Base-by-base conservation (phyloP, 53 echinoderm and acorn worm genomes). In the Apostichopus leukothele region DNA sequence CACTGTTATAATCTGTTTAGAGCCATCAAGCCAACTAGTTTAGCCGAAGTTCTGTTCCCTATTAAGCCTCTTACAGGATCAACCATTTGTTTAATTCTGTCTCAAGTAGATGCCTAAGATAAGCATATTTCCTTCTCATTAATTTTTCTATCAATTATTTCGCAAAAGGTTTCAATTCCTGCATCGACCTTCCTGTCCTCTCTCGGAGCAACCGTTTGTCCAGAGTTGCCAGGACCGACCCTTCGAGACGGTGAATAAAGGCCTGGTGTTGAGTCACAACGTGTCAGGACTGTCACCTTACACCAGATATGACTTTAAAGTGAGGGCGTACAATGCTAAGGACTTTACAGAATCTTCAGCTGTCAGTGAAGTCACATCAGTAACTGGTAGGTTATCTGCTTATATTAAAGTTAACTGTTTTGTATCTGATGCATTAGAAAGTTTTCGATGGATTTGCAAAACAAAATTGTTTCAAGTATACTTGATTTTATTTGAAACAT, bases 221-320 rank as follows among this genome's bases (percentile, higher is more conserved):
- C 95, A 95, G 89, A 52, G 93, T 52, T 98, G 98, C 57, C 73
- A 87, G 4, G 73, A 87, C 26, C 73, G 23, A 9, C 76, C 86
- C 10, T 94, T 93, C 88, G 78, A 77, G 27, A 77, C 78, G 6
- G 71, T 93, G 55, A 68, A 90, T 77, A 90, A 92, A 74, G 95
- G 91, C 14, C 90, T 94, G 75, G 74, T 55, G 1, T 89, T 93
- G 9, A 79, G 89, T 74, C 95, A 94, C 87, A 98, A 95, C 85
- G 88, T 90, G 27, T 94, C 95, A n/a, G 95, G 89, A 60, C 91
- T 99, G 20, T 85, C 66, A 50, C 96, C 99, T 6, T 99, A 99
- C 93, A 94, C 99, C 68, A 91, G 89, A 60, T 99, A 99, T 86
- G 94, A 94, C 86, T 99, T 95, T 88, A 88, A 88, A 22, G 94